Evolutionary conservation across 2,113 vertebrate species (phyloP), one percentile per base, ranked within the genome.

Genomic region (Gobio gobio): DNA sequence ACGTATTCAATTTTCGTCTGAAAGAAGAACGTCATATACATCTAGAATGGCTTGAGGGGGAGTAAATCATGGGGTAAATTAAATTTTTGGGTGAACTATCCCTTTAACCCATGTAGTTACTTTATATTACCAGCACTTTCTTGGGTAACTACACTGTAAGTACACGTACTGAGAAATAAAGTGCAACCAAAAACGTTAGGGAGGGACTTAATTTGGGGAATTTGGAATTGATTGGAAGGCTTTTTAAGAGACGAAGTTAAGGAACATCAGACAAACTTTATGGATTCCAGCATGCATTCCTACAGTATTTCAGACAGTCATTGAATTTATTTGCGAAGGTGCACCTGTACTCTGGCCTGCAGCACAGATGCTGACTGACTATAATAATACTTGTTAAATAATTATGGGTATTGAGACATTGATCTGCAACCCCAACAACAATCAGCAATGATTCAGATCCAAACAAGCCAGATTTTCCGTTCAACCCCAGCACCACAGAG

Each of bases 331-430:
- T 77, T 54, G 29, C 49, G 18, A 33, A 54, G 47, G 24, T 54
- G 24, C 47, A 51, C n/a, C 9, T 54, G 49, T 20, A 5, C 56
- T 16, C 13, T 64, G 59, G 78, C 40, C n/a, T 80, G 40, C 33
- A 78, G 20, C 54, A 18, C 22, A 80, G 40, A 63, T 61, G 78
- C 36, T 16, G 58, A 14, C 33, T n/a, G 58, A 43, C 54, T 43
- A 63, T 36, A 45, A 14, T 45, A 45, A 79, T 79, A 26, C 33
- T 26, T 47, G 77, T 43, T 63, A 1, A 36, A 59, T 64, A 61
- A 79, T 79, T 63, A 20, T 61, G 7, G 59, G 24, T 80, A 12
- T 26, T 80, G 58, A 49, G 59, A 64, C 58, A 80, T 29, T 64
- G 78, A 80, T 29, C 24, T n/a, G 16, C 26, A 82, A 54, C 26